phyloP scores from a whole-genome alignment of 2,797 vertebrate genomes.

The Hydrocynus forskahlii region DNA sequence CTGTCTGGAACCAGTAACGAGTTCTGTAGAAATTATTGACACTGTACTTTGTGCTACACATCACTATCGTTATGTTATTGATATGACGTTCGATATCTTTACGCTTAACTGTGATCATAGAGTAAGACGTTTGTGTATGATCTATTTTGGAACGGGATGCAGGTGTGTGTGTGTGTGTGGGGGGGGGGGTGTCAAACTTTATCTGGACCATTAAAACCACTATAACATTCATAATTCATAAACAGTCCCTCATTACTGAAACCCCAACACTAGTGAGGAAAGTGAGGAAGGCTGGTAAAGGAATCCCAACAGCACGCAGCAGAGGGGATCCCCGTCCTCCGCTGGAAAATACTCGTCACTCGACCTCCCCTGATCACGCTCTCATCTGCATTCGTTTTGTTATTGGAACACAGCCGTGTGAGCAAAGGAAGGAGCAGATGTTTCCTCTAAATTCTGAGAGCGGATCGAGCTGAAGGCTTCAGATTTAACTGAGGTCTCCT shows the following conservation, averaged over 20 bases:
- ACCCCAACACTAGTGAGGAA: too few relatives aligned
- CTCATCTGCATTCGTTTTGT: neutral
- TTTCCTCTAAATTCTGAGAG: constrained; percentile 41
- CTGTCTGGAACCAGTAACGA: neutral
- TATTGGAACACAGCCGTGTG: constrained; percentile 7
- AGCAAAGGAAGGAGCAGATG: constrained; percentile 42
- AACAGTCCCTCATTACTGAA: neutral
- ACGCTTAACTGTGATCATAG: neutral
- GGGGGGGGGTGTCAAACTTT: neutral
- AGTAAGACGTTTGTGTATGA: neutral
- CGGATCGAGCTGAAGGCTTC: constrained; percentile 1
- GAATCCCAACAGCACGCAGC: neutral
- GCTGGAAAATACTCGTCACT: constrained; percentile 7
- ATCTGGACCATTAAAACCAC: neutral
- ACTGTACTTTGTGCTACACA: neutral
- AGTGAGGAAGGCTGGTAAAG: neutral
- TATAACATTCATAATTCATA: neutral
- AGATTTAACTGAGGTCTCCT: neutral
- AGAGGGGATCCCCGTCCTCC: neutral
- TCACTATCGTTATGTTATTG: neutral
- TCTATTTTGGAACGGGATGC: too few relatives aligned
- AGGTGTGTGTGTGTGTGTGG: too few relatives aligned
- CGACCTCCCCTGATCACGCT: neutral
- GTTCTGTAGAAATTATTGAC: neutral
- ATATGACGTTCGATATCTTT: neutral